phyloP scores from a whole-genome alignment of 2,888 invertebrate species.

The Ophraella communa region DNA sequence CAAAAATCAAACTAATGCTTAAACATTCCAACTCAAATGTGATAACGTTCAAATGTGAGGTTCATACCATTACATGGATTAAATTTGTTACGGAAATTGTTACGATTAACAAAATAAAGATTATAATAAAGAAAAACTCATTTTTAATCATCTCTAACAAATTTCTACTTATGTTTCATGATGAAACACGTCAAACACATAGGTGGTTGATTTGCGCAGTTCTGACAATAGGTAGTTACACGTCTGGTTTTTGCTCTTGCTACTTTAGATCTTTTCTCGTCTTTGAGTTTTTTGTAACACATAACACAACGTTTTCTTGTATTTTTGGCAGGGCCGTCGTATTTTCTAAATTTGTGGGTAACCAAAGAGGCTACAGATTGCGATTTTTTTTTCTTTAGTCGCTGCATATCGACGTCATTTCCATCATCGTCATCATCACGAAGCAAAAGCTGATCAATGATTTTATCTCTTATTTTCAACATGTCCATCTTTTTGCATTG shows the following conservation, averaged over 20 bases:
- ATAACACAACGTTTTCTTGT: neutral
- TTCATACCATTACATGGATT: too few species aligned
- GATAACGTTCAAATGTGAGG: too few species aligned
- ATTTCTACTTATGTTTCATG: neutral
- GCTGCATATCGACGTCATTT: neutral
- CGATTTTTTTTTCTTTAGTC: neutral
- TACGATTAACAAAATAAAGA: too few species aligned
- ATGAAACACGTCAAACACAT: neutral
- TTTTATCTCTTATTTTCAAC: neutral
- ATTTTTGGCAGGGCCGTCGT: neutral
- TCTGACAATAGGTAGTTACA: neutral
- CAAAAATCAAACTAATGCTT: too few species aligned
- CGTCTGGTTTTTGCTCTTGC: neutral
- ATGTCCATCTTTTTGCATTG: neutral
- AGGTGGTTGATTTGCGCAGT: neutral
- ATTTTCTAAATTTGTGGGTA: neutral
- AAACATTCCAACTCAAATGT: too few species aligned
- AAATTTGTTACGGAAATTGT: too few species aligned
- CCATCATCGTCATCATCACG: too few species aligned
- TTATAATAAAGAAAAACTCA: too few species aligned
- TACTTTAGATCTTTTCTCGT: neutral
- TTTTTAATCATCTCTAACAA: too few species aligned
- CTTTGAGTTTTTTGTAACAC: neutral
- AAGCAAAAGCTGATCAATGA: neutral
- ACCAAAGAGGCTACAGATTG: neutral